These are phyloP conservation scores for Drosophila falleni DNA, from an alignment of 2,888 invertebrate genomes.

Conservation along the genomic window DNA sequence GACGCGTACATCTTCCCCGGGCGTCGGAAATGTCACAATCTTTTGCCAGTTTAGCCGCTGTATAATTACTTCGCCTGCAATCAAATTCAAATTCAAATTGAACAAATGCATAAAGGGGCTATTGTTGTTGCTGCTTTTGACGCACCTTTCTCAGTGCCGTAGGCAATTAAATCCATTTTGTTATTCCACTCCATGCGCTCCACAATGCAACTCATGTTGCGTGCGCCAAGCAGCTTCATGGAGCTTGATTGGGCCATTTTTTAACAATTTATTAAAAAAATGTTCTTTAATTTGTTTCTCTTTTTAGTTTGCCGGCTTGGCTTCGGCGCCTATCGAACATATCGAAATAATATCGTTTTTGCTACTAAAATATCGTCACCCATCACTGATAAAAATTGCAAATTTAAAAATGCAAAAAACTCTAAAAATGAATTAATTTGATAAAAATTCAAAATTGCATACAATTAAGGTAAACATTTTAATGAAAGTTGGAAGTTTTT, in stretches of 20 bases:
- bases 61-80: constrained; percentile 92
- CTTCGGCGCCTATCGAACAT: constrained; percentile 35
- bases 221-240: constrained; percentile 84
- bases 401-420: too few species aligned
- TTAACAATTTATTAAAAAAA: neutral
- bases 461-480: too few species aligned
- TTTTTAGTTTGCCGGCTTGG: constrained; percentile 46
- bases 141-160: constrained; percentile 93
- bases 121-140: neutral
- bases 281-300: neutral
- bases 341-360: constrained; percentile 21
- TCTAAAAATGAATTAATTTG: too few species aligned
- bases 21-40: constrained; percentile 93
- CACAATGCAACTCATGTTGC: constrained; percentile 86
- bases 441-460: too few species aligned
- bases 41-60: constrained; percentile 97
- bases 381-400: too few species aligned
- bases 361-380: too few species aligned
- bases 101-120: neutral
- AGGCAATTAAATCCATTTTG: constrained; percentile 95
- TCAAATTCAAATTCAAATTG: neutral
- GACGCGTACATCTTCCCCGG: constrained; percentile 91
- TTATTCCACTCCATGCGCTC: constrained; percentile 97
- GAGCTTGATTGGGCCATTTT: constrained; percentile 83
- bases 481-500: too few species aligned